phyloP scores from a whole-genome alignment of 2,797 vertebrate genomes.

The Hemitrygon akajei region DNA sequence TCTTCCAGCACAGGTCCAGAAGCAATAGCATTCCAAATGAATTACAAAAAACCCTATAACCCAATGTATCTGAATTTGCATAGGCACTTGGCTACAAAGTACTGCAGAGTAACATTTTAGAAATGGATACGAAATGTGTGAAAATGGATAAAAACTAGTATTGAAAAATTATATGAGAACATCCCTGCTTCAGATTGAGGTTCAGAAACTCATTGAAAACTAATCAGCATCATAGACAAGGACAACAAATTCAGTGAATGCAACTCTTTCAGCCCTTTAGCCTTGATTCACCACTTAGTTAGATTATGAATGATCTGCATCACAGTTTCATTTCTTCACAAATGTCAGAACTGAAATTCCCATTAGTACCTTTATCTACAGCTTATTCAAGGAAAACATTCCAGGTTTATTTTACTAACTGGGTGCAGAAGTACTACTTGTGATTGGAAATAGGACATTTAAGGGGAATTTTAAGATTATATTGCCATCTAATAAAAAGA shows the following conservation, averaged over 20 bases:
- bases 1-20: background rate
- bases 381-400: background rate
- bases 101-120: background rate
- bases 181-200: background rate
- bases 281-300: background rate
- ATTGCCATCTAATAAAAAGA: background rate
- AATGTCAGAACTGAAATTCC: background rate
- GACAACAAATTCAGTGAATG: background rate
- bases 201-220: background rate
- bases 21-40: background rate
- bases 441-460: too few relatives aligned
- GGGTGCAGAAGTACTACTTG: background rate
- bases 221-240: background rate
- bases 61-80: background rate
- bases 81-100: background rate
- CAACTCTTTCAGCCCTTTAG: background rate
- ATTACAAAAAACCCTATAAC: background rate
- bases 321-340: background rate
- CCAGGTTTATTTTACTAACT: background rate
- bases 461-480: background rate
- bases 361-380: background rate
- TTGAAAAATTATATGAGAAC: background rate
- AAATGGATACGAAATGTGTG: background rate
- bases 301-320: background rate
- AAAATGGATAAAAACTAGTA: background rate